Evolutionary conservation across 2,888 invertebrate species (phyloP), one percentile per base, ranked within the genome.

Genomic region (Candidula unifasciata): DNA sequence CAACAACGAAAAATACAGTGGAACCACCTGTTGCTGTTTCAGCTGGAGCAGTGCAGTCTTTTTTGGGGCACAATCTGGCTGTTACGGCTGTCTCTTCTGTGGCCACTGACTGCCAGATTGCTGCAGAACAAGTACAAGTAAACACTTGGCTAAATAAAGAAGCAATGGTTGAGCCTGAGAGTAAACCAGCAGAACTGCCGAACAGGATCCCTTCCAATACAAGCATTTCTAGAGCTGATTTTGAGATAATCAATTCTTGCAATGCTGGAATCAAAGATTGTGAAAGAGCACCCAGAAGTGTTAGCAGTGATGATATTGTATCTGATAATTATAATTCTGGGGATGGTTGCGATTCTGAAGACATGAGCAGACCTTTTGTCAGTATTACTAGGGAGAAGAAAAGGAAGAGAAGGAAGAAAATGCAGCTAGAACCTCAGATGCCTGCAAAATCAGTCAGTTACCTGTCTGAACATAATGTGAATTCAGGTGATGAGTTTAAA

Each of bases 281-380:
- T 2, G 73, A 37, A 35, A 18, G 35, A 73, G 16, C 52, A 21
- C 18, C 73, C 24, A 73, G 52, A 73, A 73, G 6, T 18, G 24
- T 35, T 37, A 73, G n/a, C 24, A 13, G n/a, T 24, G 10, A 8
- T 33, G 73, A 73, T 52, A 3, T 73, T 37, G 18, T 35, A 35
- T 73, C 52, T 13, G n/a, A 18, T 54, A 57, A 57, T 57, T 13
- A 30, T 77, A 24, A 33, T 77, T 57, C 37, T 21, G 24, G n/a
- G 18, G 33, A 54, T 27, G 54, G 52, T 5, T 18, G 16, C 13
- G 57, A 54, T 30, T 77, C 77, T 21, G 77, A 77, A 33, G 77
- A 80, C 44, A 66, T 68, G 44, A 13, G 68, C n/a, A 66, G 80
- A 80, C 80, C 80, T 24, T 80, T 80, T 80, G 80, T 52, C 57